Percentiles rank a stretch among this genome's conserved stretches.
These are phyloP conservation scores for Dysdera silvatica DNA, from an alignment of 1,140 invertebrate species.

Conservation along the genomic window DNA sequence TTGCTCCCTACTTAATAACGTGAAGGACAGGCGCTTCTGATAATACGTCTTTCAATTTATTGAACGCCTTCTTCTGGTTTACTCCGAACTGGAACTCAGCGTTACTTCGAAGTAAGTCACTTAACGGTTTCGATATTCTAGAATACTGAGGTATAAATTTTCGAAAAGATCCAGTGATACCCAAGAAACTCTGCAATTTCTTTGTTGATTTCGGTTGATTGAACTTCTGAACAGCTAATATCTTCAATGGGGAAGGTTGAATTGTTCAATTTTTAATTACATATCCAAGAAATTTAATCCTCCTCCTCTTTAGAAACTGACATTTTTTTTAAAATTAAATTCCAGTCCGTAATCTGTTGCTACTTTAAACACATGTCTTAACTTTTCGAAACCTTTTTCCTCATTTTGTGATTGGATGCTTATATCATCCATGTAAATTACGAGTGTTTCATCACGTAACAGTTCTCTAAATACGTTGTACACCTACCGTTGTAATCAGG, in stretches of 20 bases:
- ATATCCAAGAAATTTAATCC: constrained; percentile 17
- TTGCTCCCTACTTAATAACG: constrained; percentile 28
- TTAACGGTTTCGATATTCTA: constrained; percentile 38
- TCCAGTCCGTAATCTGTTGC: background rate
- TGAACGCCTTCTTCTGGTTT: constrained; percentile 39
- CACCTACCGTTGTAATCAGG: constrained; percentile 38
- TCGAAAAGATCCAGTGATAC: constrained; percentile 38
- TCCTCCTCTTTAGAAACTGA: constrained; percentile 1
- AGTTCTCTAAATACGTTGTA: constrained; percentile 28
- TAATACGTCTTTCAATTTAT: constrained; percentile 39
- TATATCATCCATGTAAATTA: constrained; percentile 38
- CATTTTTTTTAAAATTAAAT: constrained; percentile 19
- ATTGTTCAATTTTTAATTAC: background rate
- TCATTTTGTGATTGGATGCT: constrained; percentile 8
- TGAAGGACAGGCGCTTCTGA: constrained; percentile 32
- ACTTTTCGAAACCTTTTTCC: background rate
- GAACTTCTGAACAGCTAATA: constrained; percentile 21
- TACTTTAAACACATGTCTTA: constrained; percentile 14
- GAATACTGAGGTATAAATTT: constrained; percentile 38
- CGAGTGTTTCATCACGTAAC: constrained; percentile 1
- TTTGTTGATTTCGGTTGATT: constrained; percentile 29
- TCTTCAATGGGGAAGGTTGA: background rate
- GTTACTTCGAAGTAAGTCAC: constrained; percentile 43
- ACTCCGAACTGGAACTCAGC: constrained; percentile 38
- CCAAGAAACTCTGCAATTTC: constrained; percentile 39